A percentile compares a stretch with the other conserved stretches of the same genome.
Evolutionary conservation across 2,113 vertebrate species (phyloP).

Genomic region (Mus spicilegus): DNA sequence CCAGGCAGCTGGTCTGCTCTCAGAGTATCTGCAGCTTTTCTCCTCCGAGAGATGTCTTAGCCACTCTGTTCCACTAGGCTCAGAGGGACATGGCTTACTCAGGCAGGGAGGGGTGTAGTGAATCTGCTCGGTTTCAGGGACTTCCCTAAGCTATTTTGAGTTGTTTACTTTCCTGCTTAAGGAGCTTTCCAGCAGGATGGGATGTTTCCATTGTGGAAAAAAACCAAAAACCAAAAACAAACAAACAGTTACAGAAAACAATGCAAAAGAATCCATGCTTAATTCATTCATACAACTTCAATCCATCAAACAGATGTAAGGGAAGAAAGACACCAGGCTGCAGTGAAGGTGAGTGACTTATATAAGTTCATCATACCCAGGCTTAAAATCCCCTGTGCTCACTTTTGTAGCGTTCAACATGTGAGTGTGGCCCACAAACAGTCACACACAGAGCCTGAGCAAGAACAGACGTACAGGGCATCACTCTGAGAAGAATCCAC

Average conservation of each 20-base stretch:
- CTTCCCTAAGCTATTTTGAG: not conserved
- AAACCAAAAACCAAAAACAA: not conserved
- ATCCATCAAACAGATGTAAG: not conserved
- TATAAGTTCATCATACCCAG: not conserved
- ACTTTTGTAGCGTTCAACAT: not conserved
- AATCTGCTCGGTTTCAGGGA: not conserved
- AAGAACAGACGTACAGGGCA: not conserved
- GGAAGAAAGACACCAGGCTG: not conserved
- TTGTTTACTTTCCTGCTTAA: not conserved
- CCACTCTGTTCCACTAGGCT: not conserved
- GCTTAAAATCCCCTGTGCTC: not conserved
- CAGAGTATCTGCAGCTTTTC: not conserved
- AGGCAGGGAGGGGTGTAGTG: not conserved
- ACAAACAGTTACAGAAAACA: not conserved
- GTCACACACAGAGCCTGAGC: not conserved
- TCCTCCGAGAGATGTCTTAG: not conserved
- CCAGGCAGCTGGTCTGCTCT: not conserved
- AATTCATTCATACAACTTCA: conserved; percentile 21
- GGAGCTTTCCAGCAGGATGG: not conserved
- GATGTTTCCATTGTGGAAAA: not conserved
- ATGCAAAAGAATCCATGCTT: not conserved
- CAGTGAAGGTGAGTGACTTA: not conserved
- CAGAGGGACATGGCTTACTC: not conserved
- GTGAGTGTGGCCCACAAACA: not conserved
- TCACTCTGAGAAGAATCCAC: not conserved